Base-by-base conservation (phyloP, 2,888 invertebrate genomes). In the Agrotis exclamationis region DNA sequence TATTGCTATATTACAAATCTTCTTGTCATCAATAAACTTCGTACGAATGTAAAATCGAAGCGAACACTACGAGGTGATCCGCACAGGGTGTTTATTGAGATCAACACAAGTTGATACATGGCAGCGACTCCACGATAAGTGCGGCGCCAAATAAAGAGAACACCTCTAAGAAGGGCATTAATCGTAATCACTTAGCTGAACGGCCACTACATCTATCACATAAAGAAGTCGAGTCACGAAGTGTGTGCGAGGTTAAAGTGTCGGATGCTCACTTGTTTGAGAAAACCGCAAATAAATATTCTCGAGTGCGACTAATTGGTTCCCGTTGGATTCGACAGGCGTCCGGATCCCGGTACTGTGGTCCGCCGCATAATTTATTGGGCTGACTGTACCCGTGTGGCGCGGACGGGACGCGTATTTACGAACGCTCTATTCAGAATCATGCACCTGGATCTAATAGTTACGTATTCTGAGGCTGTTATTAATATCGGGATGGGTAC, bases 241-340 rank as follows among this genome's bases (percentile, higher is more conserved):
- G 86, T 86, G 86, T 87, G 86, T 86, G 86, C 76, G 82, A 85
- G 86, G 84, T 86, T 86, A 88, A 87, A 90, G 92, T 91, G 92
- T 91, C 88, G 88, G 91, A 87, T 86, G 89, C 87, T 89, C 91
- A 90, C 92, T 93, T 93, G 92, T 93, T 93, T 91, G 91, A 92
- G 92, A 90, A 90, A 91, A 93, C 94, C 93, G 93, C 95, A 94
- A 94, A 95, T 95, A 96, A 95, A 95, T 95, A 95, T 95, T 92
- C 93, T 89, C 89, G 89, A 90, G 90, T 87, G 88, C 91, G 94
- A 95, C 95, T 95, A 96, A 96, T 96, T 95, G 95, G 95, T 94
- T 93, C 93, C 93, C 93, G 93, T 92, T 93, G 93, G 94, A 93
- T 92, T 93, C 93, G 94, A 94, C 94, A 93, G 93, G 89, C 92